Conservation (phyloP, 2,797 vertebrate genomes). For the Pangasius macronema region DNA sequence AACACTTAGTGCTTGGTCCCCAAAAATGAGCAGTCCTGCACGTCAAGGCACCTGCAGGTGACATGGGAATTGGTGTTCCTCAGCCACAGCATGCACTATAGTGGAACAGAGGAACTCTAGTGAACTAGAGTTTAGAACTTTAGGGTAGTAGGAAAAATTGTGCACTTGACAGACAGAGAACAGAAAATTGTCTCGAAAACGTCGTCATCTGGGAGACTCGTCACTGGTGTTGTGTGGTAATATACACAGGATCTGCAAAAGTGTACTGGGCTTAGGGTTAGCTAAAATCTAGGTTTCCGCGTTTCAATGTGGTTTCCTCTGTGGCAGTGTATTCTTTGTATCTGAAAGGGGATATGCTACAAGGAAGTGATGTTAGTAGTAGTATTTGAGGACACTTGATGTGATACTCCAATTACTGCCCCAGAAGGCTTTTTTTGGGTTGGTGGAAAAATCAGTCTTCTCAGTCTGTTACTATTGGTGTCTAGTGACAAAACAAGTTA, state of each 20-base stretch:
- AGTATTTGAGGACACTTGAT: neutral
- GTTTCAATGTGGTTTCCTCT: no score
- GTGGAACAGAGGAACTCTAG: neutral
- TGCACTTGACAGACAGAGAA: no score
- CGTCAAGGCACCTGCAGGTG: neutral
- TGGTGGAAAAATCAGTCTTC: neutral
- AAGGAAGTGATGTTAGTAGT: neutral
- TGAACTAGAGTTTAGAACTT: neutral
- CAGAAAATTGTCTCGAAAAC: no score
- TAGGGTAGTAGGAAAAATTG: no score
- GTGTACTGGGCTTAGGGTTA: no score
- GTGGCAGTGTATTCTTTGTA: no score
- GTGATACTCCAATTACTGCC: neutral
- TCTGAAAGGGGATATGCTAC: neutral
- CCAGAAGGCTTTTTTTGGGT: neutral
- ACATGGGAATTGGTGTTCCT: neutral
- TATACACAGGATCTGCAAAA: no score
- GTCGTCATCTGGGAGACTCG: no score
- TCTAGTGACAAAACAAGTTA: neutral
- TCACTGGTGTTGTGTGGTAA: no score
- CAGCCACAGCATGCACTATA: neutral
- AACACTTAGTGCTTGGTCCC: neutral
- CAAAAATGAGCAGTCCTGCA: no score
- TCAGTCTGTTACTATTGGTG: neutral
- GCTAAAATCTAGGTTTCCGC: no score